Conservation (phyloP, 35 echinoderm and acorn worm species). For the Ptychodera flava region DNA sequence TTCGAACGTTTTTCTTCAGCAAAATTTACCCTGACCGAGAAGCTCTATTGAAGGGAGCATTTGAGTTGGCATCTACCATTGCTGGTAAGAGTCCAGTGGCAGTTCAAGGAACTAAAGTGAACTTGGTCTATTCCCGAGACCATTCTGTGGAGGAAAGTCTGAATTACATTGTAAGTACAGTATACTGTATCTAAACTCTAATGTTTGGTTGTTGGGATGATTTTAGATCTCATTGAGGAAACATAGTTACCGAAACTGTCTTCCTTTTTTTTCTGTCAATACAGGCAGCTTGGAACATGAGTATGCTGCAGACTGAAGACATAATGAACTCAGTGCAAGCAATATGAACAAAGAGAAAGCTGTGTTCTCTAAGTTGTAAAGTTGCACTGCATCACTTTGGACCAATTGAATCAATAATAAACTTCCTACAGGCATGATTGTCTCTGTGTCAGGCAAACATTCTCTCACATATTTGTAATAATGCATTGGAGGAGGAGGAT, state of each 20-base stretch:
- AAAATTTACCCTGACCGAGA: slow-evolving; percentile 63
- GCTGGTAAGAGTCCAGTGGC: slow-evolving; percentile 81
- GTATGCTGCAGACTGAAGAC: slow-evolving; percentile 74
- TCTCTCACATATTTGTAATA: too few species aligned
- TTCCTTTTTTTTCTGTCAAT: background rate
- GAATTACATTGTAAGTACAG: slow-evolving; percentile 60
- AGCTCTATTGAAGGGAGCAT: slow-evolving; percentile 47
- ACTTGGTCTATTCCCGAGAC: slow-evolving; percentile 71
- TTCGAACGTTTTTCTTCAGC: too few species aligned
- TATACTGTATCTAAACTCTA: background rate
- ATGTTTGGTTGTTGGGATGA: too few species aligned
- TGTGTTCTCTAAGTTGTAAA: slow-evolving; percentile 83
- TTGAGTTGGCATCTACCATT: slow-evolving; percentile 58
- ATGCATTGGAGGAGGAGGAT: too few species aligned
- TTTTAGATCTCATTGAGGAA: too few species aligned
- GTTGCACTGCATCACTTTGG: too few species aligned
- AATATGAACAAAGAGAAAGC: slow-evolving; percentile 71
- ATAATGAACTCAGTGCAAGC: slow-evolving; percentile 65
- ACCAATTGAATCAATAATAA: too few species aligned
- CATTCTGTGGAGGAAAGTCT: slow-evolving; percentile 67
- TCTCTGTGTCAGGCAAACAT: too few species aligned
- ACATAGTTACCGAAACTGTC: too few species aligned
- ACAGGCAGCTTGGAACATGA: slow-evolving; percentile 68
- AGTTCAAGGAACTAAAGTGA: slow-evolving; percentile 83
- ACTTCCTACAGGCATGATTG: too few species aligned